These are phyloP conservation scores for Drosophila triauraria DNA, from an alignment of 1,140 invertebrate genomes.

Conservation along the genomic window DNA sequence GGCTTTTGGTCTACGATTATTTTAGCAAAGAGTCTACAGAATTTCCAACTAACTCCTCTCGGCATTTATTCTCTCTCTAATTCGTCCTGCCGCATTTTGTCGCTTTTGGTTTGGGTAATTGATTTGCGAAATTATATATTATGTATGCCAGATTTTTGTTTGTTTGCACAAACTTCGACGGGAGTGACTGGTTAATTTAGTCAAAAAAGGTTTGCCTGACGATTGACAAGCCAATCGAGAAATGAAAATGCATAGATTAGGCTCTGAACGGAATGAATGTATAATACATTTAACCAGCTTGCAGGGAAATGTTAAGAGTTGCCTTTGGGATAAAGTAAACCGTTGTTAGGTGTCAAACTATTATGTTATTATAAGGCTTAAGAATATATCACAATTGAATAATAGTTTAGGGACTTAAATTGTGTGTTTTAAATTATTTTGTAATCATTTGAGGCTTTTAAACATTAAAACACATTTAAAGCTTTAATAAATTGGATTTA, in stretches of 20 bases:
- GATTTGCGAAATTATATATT: conserved; percentile 50
- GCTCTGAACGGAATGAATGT: conserved; percentile 9
- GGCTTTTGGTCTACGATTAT: conserved; percentile 23
- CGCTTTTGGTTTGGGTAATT: conserved; percentile 46
- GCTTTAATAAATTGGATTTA: neutral
- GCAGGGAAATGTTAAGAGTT: neutral
- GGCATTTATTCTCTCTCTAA: conserved; percentile 7
- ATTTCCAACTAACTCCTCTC: conserved; percentile 30
- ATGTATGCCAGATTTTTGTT: conserved; percentile 36
- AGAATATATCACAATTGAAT: neutral
- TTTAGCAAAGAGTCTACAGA: conserved; percentile 5
- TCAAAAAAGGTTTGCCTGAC: conserved; percentile 5
- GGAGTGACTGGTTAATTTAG: conserved; percentile 40
- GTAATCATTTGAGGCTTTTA: neutral
- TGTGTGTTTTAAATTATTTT: neutral
- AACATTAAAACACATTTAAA: too few species aligned
- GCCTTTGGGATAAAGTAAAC: conserved; percentile 7
- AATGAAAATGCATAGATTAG: neutral
- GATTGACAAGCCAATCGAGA: conserved; percentile 26
- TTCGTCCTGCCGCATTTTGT: neutral
- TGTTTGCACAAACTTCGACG: conserved; percentile 15
- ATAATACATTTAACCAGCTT: conserved; percentile 10
- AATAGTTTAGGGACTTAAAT: too few species aligned
- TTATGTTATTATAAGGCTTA: conserved; percentile 4
- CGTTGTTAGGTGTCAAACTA: conserved; percentile 10